Evolutionary conservation across 2,888 invertebrate species (phyloP).

Genomic region (Thecocarcelia acutangulata): DNA sequence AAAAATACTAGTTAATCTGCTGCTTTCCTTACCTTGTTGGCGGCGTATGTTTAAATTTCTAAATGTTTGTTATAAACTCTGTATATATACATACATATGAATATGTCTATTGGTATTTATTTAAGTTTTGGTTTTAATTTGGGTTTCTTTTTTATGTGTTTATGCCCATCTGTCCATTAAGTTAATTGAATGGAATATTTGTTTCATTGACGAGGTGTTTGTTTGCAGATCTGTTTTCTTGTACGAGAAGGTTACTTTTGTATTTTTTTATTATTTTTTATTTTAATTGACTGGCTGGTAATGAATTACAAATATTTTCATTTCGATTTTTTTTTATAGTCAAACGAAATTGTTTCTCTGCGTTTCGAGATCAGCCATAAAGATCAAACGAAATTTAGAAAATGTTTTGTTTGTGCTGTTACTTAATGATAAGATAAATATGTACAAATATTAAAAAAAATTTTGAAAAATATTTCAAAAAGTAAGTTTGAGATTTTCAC

Average conservation of each 20-base stretch:
- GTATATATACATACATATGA: too few species aligned
- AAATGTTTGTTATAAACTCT: background rate
- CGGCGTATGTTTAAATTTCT: background rate
- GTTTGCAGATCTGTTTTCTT: constrained; percentile 11
- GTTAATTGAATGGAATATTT: constrained; percentile 11
- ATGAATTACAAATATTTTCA: constrained; percentile 64
- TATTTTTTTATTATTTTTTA: constrained; percentile 1
- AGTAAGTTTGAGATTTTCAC: background rate
- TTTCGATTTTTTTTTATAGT: constrained; percentile 1
- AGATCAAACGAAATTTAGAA: constrained; percentile 51
- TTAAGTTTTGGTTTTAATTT: constrained; percentile 25
- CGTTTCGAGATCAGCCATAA: constrained; percentile 5
- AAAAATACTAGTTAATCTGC: too few species aligned
- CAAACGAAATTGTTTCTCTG: constrained; percentile 15
- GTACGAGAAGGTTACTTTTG: constrained; percentile 47
- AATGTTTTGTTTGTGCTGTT: constrained; percentile 22
- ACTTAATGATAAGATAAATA: constrained; percentile 54
- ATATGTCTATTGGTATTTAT: constrained; percentile 6
- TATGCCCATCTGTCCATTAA: constrained; percentile 35
- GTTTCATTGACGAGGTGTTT: constrained; percentile 45
- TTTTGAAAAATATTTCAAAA: background rate
- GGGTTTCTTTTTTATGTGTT: background rate
- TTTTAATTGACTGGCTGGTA: constrained; percentile 57
- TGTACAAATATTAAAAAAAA: constrained; percentile 9
- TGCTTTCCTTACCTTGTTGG: too few species aligned